These are phyloP conservation scores for Gymnobelideus leadbeateri DNA, from an alignment of 2,113 vertebrate species.

Conservation along the genomic window DNA sequence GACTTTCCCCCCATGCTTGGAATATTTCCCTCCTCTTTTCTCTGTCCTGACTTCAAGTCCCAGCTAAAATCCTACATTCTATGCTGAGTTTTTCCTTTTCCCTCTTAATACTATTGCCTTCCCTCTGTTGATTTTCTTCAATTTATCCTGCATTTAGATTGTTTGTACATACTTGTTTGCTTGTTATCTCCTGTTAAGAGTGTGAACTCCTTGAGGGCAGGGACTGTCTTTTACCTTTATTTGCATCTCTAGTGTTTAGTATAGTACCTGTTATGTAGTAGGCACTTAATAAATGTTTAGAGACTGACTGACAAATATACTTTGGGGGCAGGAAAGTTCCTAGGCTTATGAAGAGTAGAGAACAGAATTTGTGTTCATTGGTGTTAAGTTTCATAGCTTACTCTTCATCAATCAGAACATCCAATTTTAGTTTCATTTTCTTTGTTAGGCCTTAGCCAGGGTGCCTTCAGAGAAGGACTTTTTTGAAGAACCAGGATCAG, in stretches of 20 bases:
- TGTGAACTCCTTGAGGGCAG: not conserved
- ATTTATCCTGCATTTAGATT: not conserved
- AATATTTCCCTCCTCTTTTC: not conserved
- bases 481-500: not conserved
- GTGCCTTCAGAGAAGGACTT: not conserved
- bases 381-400: not conserved
- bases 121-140: not conserved
- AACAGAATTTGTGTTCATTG: slow-evolving; percentile 8
- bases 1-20: not conserved
- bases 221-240: not conserved
- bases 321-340: not conserved
- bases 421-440: not conserved
- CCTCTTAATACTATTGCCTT: not conserved
- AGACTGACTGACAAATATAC: not conserved
- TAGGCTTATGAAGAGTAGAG: not conserved
- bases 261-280: no score
- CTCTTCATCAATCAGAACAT: not conserved
- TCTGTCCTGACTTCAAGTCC: not conserved
- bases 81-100: not conserved
- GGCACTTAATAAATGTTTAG: not conserved
- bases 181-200: not conserved
- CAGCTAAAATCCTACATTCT: not conserved
- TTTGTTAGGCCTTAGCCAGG: not conserved
- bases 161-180: not conserved
- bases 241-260: not conserved